Conservation (phyloP, 2,797 vertebrate species). For the Pteropus rufus region DNA sequence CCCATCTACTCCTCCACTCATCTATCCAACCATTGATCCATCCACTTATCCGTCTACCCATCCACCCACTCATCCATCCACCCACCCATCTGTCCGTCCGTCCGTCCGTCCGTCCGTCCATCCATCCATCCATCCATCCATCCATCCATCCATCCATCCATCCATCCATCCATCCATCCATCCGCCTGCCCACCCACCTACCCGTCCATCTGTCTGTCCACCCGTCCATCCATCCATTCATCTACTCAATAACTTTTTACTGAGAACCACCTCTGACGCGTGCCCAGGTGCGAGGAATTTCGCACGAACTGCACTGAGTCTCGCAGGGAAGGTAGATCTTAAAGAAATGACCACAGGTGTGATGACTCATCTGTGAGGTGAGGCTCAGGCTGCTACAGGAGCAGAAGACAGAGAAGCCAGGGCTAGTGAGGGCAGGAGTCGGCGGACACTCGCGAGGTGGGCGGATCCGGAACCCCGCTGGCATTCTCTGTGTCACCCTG, state of each 20-base stretch:
- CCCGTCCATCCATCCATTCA: not conserved
- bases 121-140: accelerated
- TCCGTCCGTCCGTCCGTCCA: accelerated
- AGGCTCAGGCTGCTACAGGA: not conserved
- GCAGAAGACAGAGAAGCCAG: not conserved
- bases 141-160: accelerated
- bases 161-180: not conserved
- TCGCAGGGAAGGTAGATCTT: not conserved
- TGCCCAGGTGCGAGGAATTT: not conserved
- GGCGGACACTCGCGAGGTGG: not conserved
- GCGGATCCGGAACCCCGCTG: not conserved
- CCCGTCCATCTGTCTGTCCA: accelerated
- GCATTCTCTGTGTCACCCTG: not conserved
- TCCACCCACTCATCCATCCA: accelerated
- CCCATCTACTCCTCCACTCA: not conserved
- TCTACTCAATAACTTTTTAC: not conserved
- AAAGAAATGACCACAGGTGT: not conserved
- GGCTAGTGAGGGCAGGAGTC: not conserved
- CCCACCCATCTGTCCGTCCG: accelerated
- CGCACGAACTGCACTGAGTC: not conserved
- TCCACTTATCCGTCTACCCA: accelerated
- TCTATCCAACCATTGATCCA: not conserved
- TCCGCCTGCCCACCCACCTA: too few relatives aligned
- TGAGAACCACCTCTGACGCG: not conserved
- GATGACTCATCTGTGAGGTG: not conserved